These are phyloP conservation scores for Harmothoe impar DNA, from an alignment of 2,888 invertebrate genomes.

Conservation along the genomic window DNA sequence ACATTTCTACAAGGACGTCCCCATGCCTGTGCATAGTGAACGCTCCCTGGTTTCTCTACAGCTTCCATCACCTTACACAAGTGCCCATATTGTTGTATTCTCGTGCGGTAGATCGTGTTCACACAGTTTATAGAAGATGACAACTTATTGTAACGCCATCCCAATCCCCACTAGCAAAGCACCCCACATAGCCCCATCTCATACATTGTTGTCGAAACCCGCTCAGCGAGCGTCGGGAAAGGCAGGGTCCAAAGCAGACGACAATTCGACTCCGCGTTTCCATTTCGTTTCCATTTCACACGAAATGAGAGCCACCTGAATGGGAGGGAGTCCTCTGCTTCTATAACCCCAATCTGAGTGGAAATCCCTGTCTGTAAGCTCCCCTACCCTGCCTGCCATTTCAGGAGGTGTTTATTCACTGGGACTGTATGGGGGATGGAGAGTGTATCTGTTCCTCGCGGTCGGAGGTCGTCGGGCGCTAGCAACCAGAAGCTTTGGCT, in stretches of 20 bases:
- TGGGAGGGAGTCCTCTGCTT: background rate
- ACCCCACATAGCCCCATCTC: no score
- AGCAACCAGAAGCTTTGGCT: background rate
- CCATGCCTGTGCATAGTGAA: no score
- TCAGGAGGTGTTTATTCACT: slow-evolving; percentile 9
- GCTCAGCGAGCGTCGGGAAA: background rate
- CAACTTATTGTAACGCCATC: no score
- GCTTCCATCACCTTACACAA: no score
- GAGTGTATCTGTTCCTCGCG: background rate
- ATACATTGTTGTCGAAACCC: slow-evolving; percentile 15
- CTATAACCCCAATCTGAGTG: slow-evolving; percentile 5
- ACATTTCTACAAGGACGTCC: no score
- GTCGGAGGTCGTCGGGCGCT: background rate
- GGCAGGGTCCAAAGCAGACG: background rate
- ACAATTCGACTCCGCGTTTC: background rate
- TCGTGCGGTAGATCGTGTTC: no score
- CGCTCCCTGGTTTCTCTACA: no score
- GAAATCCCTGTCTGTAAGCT: background rate
- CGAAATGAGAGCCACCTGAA: background rate
- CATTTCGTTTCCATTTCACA: background rate
- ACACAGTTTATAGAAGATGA: no score
- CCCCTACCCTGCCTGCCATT: background rate
- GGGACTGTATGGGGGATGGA: background rate
- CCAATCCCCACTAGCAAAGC: no score
- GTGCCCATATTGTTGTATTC: no score